Conservation (phyloP, 2,113 vertebrate species). For the Colinus virginianus region DNA sequence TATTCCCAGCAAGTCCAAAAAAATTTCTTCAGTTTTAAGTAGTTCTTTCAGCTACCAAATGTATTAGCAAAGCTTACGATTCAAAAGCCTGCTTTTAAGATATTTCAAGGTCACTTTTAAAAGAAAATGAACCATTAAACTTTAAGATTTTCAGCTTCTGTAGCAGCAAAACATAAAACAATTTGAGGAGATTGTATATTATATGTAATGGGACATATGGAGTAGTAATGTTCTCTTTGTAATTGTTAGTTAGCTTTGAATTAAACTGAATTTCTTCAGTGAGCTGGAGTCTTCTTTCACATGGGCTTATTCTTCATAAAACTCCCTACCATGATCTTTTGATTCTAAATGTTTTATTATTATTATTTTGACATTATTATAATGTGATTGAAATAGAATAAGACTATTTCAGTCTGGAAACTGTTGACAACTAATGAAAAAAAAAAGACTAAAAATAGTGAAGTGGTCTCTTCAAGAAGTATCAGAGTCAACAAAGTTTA, state of each 20-base stretch:
- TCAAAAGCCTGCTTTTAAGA: background rate
- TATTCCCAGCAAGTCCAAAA: background rate
- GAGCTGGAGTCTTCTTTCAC: background rate
- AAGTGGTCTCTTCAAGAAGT: background rate
- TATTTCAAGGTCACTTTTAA: background rate
- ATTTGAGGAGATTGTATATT: background rate
- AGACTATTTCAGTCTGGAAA: background rate
- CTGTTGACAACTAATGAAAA: background rate
- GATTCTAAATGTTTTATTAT: background rate
- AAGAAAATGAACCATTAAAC: background rate
- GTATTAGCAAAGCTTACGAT: background rate
- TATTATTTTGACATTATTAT: background rate
- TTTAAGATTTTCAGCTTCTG: background rate
- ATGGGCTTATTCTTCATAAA: background rate
- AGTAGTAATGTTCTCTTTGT: background rate
- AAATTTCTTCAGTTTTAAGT: background rate
- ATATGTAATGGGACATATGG: background rate
- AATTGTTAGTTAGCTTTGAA: background rate
- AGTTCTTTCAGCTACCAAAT: background rate
- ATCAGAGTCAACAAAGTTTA: background rate
- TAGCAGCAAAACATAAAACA: background rate
- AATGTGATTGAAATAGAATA: background rate
- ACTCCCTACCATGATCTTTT: background rate
- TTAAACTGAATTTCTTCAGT: background rate
- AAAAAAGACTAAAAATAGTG: background rate